These are phyloP conservation scores for Pandemis heparana DNA, from an alignment of 2,888 invertebrate genomes.

Conservation along the genomic window DNA sequence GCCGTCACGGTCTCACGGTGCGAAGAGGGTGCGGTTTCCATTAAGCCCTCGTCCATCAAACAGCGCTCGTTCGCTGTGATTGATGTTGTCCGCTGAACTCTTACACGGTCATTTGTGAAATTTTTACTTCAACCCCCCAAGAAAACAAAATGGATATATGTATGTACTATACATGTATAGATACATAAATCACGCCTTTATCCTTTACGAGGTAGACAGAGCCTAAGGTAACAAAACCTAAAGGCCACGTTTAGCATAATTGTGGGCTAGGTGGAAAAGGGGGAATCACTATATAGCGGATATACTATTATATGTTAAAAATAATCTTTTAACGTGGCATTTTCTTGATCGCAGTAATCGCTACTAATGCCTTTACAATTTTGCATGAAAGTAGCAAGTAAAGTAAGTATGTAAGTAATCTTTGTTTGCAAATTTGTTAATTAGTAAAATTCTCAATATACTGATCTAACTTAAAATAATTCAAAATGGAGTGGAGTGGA, in stretches of 20 bases:
- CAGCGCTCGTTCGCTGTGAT: constrained; percentile 21
- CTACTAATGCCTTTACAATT: neutral
- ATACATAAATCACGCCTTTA: too few relatives aligned
- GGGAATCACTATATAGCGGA: too few relatives aligned
- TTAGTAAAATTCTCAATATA: neutral
- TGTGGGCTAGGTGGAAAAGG: too few relatives aligned
- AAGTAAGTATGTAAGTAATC: too few relatives aligned
- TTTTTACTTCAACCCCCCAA: neutral
- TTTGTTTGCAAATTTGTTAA: neutral
- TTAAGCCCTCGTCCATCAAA: constrained; percentile 9
- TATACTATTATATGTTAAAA: too few relatives aligned
- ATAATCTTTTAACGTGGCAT: neutral
- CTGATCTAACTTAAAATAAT: neutral
- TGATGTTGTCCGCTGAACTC: constrained; percentile 29
- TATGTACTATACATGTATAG: too few relatives aligned
- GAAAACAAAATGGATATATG: neutral
- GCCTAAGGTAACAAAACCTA: too few relatives aligned
- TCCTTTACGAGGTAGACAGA: too few relatives aligned
- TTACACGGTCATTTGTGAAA: constrained; percentile 12
- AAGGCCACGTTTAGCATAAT: too few relatives aligned
- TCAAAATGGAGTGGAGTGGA: neutral
- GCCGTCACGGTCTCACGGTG: too few relatives aligned
- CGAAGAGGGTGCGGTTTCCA: constrained; percentile 26
- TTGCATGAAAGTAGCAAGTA: neutral
- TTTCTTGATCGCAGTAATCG: neutral